Percentiles rank a stretch among this genome's conserved stretches.
Evolutionary conservation across 2,113 vertebrate genomes (phyloP).

Genomic region (Crotophaga sulcirostris): DNA sequence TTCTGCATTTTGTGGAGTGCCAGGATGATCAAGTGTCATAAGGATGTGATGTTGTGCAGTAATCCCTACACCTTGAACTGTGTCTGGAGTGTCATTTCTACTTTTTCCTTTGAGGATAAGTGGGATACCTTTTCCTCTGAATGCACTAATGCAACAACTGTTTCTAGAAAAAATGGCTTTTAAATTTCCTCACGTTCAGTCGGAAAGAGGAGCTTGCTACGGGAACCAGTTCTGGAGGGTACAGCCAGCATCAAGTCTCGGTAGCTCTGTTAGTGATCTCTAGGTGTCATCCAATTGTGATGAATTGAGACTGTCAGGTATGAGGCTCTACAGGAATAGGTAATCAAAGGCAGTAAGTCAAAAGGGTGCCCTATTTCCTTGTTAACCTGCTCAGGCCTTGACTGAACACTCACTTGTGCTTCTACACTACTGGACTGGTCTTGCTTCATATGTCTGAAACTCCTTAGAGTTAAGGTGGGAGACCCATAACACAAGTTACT

Average conservation of each 20-base stretch:
- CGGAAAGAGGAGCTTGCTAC: neutral
- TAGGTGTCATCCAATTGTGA: no score
- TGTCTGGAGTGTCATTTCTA: neutral
- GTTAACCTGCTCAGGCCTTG: neutral
- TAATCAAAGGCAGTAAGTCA: neutral
- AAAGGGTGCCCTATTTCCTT: neutral
- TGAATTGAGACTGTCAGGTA: fast-evolving
- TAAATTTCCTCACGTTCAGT: neutral
- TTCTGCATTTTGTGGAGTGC: neutral
- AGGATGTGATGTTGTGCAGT: neutral
- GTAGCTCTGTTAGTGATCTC: neutral
- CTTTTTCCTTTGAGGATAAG: neutral
- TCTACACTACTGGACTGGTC: neutral
- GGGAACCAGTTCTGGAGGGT: neutral
- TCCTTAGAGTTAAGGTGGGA: neutral
- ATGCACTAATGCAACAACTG: neutral
- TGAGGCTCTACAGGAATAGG: neutral
- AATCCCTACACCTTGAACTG: neutral
- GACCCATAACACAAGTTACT: neutral
- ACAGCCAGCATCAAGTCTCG: neutral
- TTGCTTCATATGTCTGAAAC: neutral
- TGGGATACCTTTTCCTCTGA: neutral
- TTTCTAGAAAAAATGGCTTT: neutral
- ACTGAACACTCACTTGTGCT: neutral
- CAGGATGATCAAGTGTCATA: neutral